phyloP scores from a whole-genome alignment of 2,888 invertebrate genomes.

The Neoaliturus tenellus region DNA sequence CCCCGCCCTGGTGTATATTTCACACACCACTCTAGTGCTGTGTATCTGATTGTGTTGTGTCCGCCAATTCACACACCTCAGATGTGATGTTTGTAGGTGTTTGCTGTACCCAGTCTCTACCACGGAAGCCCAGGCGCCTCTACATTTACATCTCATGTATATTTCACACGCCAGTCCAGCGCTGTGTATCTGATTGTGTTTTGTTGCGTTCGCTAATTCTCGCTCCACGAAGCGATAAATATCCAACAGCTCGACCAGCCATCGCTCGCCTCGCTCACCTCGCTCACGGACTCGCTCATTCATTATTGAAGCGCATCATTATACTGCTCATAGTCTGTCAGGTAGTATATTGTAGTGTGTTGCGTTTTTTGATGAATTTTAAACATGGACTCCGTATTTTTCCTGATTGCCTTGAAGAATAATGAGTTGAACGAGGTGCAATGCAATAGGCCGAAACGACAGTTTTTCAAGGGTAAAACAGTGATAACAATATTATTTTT shows the following conservation, averaged over 20 bases:
- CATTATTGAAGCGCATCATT: not conserved
- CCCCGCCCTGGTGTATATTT: no score
- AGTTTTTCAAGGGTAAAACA: no score
- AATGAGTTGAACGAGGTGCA: not conserved
- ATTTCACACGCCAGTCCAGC: conserved; percentile 28
- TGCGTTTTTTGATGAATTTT: not conserved
- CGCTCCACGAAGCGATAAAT: not conserved
- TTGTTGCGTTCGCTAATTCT: conserved; percentile 33
- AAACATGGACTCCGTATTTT: not conserved
- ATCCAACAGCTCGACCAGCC: not conserved
- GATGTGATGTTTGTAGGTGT: no score
- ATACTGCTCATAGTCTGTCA: not conserved
- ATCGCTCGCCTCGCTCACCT: not conserved
- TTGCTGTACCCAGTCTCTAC: not conserved
- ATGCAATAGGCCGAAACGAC: no score
- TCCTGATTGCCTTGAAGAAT: not conserved
- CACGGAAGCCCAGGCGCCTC: conserved; percentile 3
- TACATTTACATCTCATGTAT: conserved; percentile 43
- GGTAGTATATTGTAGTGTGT: no score
- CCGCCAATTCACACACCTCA: no score
- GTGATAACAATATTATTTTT: no score
- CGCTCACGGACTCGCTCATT: not conserved
- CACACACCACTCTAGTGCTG: no score
- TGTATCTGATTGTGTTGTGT: no score
- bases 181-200: conserved; percentile 35